A percentile compares a stretch with the other conserved stretches of the same genome.
Evolutionary conservation across 2,113 vertebrate species (phyloP).

Genomic region (Pao palembangensis): DNA sequence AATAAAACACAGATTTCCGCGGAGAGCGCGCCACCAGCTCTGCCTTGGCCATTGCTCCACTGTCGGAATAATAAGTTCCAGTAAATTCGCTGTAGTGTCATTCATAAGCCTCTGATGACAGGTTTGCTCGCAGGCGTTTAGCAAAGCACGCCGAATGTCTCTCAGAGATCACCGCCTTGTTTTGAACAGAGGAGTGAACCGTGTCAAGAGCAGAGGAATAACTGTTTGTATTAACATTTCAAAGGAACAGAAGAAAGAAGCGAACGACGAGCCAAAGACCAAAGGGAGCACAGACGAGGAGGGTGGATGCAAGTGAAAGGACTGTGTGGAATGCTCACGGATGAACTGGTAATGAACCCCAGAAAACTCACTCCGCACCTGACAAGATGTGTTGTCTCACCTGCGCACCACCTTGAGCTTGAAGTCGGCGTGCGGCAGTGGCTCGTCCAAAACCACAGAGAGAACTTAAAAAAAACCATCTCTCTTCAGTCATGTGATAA

Average conservation of each 20-base stretch:
- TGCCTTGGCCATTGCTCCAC: no score
- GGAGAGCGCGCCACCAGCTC: no score
- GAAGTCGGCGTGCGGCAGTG: constrained; percentile 49
- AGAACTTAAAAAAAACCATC: constrained; percentile 27
- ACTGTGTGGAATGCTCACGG: constrained; percentile 60
- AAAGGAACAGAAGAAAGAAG: constrained; percentile 10
- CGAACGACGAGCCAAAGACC: background rate
- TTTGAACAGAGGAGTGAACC: constrained; percentile 11
- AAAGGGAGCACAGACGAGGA: constrained; percentile 17
- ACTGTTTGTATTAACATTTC: constrained; percentile 23
- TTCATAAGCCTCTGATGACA: constrained; percentile 12
- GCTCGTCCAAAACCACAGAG: constrained; percentile 31
- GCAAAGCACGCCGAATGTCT: constrained; percentile 14
- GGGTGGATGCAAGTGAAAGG: constrained; percentile 58
- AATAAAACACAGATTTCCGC: no score
- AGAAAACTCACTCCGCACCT: constrained; percentile 72
- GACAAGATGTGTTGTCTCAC: constrained; percentile 66
- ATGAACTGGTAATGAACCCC: constrained; percentile 77
- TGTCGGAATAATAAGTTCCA: constrained; percentile 11
- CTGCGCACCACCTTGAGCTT: constrained; percentile 39
- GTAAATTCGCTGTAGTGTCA: constrained; percentile 9
- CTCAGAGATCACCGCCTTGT: constrained; percentile 3
- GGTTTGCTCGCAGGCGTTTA: constrained; percentile 13
- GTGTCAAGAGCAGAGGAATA: constrained; percentile 13
- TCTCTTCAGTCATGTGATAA: no score